A percentile compares a stretch with the other conserved stretches of the same genome.
Evolutionary conservation across 2,888 invertebrate species (phyloP).

Genomic region (Anarsia innoxiella): DNA sequence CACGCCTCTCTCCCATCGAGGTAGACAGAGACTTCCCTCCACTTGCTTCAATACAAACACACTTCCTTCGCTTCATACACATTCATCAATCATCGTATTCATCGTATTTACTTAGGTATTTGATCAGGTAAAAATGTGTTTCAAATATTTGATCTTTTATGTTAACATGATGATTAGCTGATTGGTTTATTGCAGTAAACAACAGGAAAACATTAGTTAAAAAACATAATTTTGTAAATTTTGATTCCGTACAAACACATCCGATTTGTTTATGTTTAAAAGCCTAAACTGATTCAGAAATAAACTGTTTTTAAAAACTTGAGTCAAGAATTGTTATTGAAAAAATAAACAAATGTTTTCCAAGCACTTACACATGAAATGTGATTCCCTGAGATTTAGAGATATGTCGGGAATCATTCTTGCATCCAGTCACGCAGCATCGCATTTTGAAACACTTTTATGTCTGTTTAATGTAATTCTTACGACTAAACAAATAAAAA

Average conservation of each 20-base stretch:
- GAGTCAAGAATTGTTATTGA: too few species aligned
- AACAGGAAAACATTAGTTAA: not conserved
- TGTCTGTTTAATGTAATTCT: too few species aligned
- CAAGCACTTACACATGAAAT: conserved; percentile 52
- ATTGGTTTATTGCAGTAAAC: not conserved
- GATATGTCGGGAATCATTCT: conserved; percentile 47
- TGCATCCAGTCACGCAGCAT: conserved; percentile 52
- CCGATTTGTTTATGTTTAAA: not conserved
- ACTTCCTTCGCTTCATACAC: too few species aligned
- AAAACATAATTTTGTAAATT: not conserved
- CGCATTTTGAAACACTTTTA: too few species aligned
- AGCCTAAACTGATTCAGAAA: not conserved
- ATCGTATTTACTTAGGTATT: not conserved
- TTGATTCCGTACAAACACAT: not conserved
- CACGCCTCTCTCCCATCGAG: too few species aligned
- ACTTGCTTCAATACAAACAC: too few species aligned
- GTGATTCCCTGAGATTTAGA: conserved; percentile 55
- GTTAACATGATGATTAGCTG: not conserved
- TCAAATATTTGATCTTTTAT: not conserved
- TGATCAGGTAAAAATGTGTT: too few species aligned
- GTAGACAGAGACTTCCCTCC: too few species aligned
- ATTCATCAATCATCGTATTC: not conserved
- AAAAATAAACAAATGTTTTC: not conserved
- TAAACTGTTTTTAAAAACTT: not conserved
- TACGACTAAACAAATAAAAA: too few species aligned